Percentiles rank a stretch among this genome's conserved stretches.
Conservation (phyloP, 2,888 invertebrate species). For the Scaptomyza tumidula region DNA sequence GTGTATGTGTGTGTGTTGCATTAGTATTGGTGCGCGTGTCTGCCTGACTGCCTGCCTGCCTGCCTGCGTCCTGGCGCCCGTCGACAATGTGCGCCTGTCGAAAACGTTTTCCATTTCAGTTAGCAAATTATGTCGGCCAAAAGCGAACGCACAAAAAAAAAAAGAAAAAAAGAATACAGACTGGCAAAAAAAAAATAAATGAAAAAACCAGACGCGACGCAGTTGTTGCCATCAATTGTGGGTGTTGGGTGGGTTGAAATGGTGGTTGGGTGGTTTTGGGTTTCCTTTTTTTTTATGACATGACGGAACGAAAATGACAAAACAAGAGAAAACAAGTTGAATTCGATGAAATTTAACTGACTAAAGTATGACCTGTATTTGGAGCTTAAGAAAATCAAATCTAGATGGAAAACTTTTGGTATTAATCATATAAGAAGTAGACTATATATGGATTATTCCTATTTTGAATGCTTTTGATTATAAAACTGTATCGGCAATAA, state of each 20-base stretch:
- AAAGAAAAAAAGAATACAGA: constrained; percentile 27
- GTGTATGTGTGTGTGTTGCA: constrained; percentile 37
- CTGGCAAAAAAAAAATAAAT: constrained; percentile 65
- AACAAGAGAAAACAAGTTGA: neutral
- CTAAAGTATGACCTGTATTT: neutral
- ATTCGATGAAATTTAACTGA: neutral
- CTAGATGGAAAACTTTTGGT: no score
- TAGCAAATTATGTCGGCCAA: constrained; percentile 81
- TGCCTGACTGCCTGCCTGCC: constrained; percentile 64
- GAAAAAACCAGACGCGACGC: constrained; percentile 77
- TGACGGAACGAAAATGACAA: constrained; percentile 48
- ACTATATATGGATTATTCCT: no score
- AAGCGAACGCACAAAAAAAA: constrained; percentile 29
- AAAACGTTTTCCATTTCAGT: constrained; percentile 81
- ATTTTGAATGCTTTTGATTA: no score
- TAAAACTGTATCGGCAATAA: no score
- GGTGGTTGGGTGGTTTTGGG: constrained; percentile 11
- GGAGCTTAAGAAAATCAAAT: neutral
- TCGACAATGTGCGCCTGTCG: constrained; percentile 66
- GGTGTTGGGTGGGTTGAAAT: neutral
- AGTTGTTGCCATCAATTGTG: constrained; percentile 52
- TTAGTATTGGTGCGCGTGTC: constrained; percentile 79
- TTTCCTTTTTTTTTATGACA: constrained; percentile 51
- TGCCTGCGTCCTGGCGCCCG: constrained; percentile 62
- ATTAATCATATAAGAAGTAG: no score